phyloP scores from a whole-genome alignment of 2,888 invertebrate species.

The Helleia helle region DNA sequence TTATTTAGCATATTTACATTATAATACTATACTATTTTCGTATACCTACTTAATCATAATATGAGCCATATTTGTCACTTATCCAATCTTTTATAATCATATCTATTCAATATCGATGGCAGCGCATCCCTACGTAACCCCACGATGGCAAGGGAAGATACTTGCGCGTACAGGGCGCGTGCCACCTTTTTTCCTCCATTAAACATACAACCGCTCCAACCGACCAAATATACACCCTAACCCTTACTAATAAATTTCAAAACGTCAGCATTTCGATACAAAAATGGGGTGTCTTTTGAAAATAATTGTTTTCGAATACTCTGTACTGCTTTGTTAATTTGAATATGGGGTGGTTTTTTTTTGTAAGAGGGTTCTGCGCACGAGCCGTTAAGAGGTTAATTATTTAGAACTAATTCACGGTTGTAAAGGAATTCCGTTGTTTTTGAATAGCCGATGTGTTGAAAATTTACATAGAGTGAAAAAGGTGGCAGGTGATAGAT shows the following conservation, averaged over 20 bases:
- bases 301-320: conserved; percentile 61
- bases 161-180: conserved; percentile 61
- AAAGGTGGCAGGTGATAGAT: conserved; percentile 7
- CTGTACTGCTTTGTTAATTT: conserved; percentile 72
- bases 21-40: too few relatives aligned
- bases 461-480: conserved; percentile 27
- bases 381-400: conserved; percentile 65
- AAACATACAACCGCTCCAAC: conserved; percentile 38
- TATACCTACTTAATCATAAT: too few relatives aligned
- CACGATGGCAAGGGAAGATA: conserved; percentile 63
- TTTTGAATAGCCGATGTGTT: conserved; percentile 34
- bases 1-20: too few relatives aligned
- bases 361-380: conserved; percentile 47
- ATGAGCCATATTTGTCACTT: too few relatives aligned
- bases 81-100: too few relatives aligned
- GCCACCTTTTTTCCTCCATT: conserved; percentile 68
- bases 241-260: not conserved
- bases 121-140: conserved; percentile 41
- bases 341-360: conserved; percentile 51
- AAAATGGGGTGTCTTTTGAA: conserved; percentile 34
- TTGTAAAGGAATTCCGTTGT: conserved; percentile 47
- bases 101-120: conserved; percentile 1
- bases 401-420: conserved; percentile 69
- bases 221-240: conserved; percentile 23
- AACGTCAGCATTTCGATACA: not conserved